Conservation (phyloP, 35 echinoderm and acorn worm genomes). For the Amphiura filiformis region DNA sequence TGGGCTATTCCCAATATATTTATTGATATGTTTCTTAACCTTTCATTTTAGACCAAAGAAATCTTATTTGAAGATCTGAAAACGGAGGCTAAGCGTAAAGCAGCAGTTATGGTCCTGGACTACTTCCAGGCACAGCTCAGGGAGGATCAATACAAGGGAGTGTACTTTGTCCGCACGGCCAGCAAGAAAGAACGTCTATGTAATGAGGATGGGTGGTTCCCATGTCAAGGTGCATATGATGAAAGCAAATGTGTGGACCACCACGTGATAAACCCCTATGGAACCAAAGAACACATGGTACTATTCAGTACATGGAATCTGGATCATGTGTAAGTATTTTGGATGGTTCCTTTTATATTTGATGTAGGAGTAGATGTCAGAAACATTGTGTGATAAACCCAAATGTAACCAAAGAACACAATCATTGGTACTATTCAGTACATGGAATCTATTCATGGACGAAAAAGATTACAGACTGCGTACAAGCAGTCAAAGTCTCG, state of each 20-base stretch:
- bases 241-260: background rate
- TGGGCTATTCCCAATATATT: no score
- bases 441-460: slow-evolving; percentile 52
- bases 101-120: background rate
- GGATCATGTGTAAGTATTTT: slow-evolving; percentile 55
- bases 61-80: background rate
- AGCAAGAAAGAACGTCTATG: background rate
- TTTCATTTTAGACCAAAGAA: background rate
- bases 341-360: slow-evolving; percentile 26
- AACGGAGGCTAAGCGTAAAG: background rate
- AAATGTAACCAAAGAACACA: slow-evolving; percentile 24
- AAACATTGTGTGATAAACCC: slow-evolving; percentile 3
- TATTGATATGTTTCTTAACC: no score
- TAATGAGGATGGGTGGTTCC: slow-evolving; percentile 29
- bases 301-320: slow-evolving; percentile 53
- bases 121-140: slow-evolving; percentile 12
- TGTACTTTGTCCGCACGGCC: slow-evolving; percentile 16
- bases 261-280: slow-evolving; percentile 39
- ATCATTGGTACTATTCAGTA: slow-evolving; percentile 33
- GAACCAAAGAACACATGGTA: slow-evolving; percentile 24
- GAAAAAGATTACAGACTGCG: no score
- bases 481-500: no score
- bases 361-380: background rate
- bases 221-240: slow-evolving; percentile 27
- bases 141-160: background rate